Percentiles rank a stretch among this genome's conserved stretches.
These are phyloP conservation scores for Drosophila borealis DNA, from an alignment of 2,888 invertebrate genomes.

Conservation along the genomic window DNA sequence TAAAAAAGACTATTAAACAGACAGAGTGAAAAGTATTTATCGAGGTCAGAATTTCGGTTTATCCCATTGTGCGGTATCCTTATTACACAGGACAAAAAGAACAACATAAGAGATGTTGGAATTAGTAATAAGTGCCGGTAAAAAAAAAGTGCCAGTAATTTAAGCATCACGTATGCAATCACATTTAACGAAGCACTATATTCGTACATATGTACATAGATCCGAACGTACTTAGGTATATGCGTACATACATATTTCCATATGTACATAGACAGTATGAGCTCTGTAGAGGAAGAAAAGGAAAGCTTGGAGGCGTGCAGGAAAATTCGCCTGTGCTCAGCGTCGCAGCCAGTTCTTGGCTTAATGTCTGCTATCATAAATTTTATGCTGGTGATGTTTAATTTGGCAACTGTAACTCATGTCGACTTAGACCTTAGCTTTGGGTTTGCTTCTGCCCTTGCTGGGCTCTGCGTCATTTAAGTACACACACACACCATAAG, in stretches of 20 bases:
- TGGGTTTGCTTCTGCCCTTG: constrained; percentile 11
- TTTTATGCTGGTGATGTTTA: constrained; percentile 81
- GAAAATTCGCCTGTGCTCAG: constrained; percentile 49
- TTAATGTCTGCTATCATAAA: constrained; percentile 79
- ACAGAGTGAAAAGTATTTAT: not conserved
- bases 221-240: not conserved
- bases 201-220: not conserved
- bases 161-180: constrained; percentile 2
- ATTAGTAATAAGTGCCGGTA: constrained; percentile 1
- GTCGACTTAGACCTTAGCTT: constrained; percentile 70
- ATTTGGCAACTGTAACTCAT: constrained; percentile 78
- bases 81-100: not conserved
- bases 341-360: constrained; percentile 36
- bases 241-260: not conserved
- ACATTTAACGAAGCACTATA: no score
- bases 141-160: constrained; percentile 4
- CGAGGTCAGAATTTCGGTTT: not conserved
- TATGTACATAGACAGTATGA: not conserved
- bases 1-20: not conserved
- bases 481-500: constrained; percentile 23
- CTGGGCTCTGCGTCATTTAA: constrained; percentile 52
- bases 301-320: constrained; percentile 15
- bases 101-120: not conserved
- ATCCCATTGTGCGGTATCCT: not conserved
- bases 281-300: not conserved